Base-by-base conservation (phyloP, 2,888 invertebrate genomes). In the Branchinecta sandiegonensis region DNA sequence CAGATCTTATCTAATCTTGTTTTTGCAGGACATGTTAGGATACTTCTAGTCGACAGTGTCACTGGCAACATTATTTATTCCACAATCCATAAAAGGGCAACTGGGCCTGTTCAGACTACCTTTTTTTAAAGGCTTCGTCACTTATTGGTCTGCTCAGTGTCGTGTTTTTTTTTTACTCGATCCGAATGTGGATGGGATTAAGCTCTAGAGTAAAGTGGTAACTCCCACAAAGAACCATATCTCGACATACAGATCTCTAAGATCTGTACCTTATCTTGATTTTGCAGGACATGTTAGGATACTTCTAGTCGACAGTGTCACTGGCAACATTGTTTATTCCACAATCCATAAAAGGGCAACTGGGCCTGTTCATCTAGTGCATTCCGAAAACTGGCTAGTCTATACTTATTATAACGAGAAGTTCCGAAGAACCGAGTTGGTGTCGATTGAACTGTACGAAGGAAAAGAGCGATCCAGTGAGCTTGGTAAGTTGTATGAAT, bases 381-480 rank as follows among this genome's bases (percentile, higher is more conserved):
- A 97, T 80, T 90, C 94, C 0, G 99, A 99, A 79, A 94, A 99
- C 81, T 95, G 94, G 89, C 78, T 96, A 66, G 89, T 94, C 72
- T 97, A 96, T 79, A 84, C 90, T 50, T 95, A 90, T 79, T 91
- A 88, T 80, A 97, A 90, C 78, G 94, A 95, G 75, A 93, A 94
- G 78, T 89, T 87, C 73, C 84, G 97, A 50, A 85, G 99, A 68
- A 88, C 88, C 13, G 99, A 99, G 81, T 83, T 99, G 69, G 89
- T 90, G 0, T 88, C 94, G 0, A 81, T 97, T 74, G 99, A 99
- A 81, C 80, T 99, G 72, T 99, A 94, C 78, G 96, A 96, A 78
- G 97, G 97, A 64, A 88, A 88, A 74, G 83, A 85, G 72, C 87
- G 91, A 78, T 84, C 85, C 70, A 92, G 93, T 75, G 87, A 88